These are phyloP conservation scores for Panagrolaimus sp. DNA, from an alignment of 1,140 invertebrate species.

Conservation along the genomic window DNA sequence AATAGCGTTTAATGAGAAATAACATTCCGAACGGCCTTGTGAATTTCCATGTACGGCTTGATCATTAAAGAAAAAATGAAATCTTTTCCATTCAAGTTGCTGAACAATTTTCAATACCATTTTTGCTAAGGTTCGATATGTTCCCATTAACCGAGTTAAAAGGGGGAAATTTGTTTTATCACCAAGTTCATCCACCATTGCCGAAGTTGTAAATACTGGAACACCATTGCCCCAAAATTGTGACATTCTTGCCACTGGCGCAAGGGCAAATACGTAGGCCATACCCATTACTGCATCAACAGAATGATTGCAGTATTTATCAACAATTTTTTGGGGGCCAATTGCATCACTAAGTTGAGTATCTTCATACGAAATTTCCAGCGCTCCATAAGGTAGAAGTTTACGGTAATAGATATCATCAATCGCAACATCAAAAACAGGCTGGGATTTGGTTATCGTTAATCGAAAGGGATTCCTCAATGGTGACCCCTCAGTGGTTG, in stretches of 20 bases:
- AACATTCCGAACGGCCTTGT: slow-evolving; percentile 64
- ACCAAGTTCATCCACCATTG: slow-evolving; percentile 73
- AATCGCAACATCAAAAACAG: slow-evolving; percentile 57
- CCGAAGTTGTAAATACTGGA: slow-evolving; percentile 78
- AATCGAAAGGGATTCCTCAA: slow-evolving; percentile 50
- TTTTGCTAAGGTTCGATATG: slow-evolving; percentile 70
- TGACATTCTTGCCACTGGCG: slow-evolving; percentile 79
- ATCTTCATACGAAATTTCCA: slow-evolving; percentile 52
- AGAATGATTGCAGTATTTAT: slow-evolving; percentile 52
- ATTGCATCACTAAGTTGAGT: slow-evolving; percentile 54
- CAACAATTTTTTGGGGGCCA: slow-evolving; percentile 55
- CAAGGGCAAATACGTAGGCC: slow-evolving; percentile 82
- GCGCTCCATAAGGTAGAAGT: slow-evolving; percentile 43
- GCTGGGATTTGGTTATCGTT: slow-evolving; percentile 51
- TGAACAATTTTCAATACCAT: slow-evolving; percentile 69
- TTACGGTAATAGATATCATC: slow-evolving; percentile 42
- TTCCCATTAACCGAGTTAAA: slow-evolving; percentile 78
- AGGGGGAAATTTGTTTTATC: slow-evolving; percentile 70
- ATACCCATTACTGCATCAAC: slow-evolving; percentile 81
- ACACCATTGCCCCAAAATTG: slow-evolving; percentile 72
- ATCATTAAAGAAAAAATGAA: slow-evolving; percentile 70
- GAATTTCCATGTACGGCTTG: slow-evolving; percentile 60
- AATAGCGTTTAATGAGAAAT: slow-evolving; percentile 70
- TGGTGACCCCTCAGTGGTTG: slow-evolving; percentile 36
- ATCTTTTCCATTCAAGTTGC: slow-evolving; percentile 68